Conservation (phyloP, 2,797 vertebrate genomes). For the Tragopan temminckii region DNA sequence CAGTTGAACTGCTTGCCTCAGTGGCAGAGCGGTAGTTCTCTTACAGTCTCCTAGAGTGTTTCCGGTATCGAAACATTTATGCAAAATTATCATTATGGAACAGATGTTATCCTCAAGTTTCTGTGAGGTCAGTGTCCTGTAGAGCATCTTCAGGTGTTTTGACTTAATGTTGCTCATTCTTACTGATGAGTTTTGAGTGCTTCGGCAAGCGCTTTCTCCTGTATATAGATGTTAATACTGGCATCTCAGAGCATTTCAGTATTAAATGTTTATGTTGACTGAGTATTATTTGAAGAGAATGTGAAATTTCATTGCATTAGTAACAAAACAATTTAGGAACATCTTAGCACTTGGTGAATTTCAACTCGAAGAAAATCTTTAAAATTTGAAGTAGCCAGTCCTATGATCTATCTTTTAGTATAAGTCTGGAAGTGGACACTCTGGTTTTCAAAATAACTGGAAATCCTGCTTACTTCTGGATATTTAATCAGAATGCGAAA, state of each 20-base stretch:
- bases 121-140: neutral
- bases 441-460: neutral
- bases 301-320: neutral
- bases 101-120: neutral
- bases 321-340: neutral
- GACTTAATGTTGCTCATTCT: neutral
- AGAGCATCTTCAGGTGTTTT: neutral
- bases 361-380: neutral
- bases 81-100: neutral
- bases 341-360: neutral
- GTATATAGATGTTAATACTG: no score
- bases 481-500: neutral
- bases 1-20: neutral
- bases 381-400: neutral
- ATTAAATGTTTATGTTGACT: neutral
- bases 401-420: neutral
- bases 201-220: neutral
- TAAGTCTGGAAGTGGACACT: neutral
- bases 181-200: neutral
- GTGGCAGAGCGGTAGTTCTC: neutral
- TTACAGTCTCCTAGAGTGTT: neutral
- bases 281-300: neutral
- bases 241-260: neutral
- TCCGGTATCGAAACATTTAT: neutral
- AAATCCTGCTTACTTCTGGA: neutral